Percentiles rank a stretch among this genome's conserved stretches.
phyloP scores from a whole-genome alignment of 1,140 invertebrate species.

The Argopecten irradians region DNA sequence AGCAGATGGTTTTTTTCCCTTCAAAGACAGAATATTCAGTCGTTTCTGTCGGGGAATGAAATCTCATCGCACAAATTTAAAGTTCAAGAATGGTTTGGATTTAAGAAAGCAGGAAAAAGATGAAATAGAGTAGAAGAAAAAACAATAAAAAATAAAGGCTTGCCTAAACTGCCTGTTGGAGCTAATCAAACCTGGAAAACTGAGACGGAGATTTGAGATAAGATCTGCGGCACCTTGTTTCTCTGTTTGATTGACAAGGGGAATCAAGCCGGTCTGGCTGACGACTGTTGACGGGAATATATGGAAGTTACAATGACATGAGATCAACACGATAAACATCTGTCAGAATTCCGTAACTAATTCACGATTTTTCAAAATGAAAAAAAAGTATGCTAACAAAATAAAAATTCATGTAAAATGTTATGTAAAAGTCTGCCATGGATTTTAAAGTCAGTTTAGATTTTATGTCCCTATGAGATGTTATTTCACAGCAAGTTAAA shows the following conservation, averaged over 20 bases:
- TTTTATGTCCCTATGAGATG: neutral
- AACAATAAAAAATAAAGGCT: neutral
- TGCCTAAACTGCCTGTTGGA: neutral
- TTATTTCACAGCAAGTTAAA: neutral
- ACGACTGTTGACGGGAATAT: neutral
- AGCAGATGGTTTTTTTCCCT: neutral
- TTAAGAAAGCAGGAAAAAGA: neutral
- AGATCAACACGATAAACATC: conserved; percentile 9
- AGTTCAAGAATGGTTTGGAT: neutral
- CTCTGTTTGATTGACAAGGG: neutral
- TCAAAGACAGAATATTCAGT: neutral
- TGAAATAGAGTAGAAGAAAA: neutral
- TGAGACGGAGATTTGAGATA: conserved; percentile 16
- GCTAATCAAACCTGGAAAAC: conserved; percentile 9
- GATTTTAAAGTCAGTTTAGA: neutral
- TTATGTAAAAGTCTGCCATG: neutral
- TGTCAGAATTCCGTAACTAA: neutral
- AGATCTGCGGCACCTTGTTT: neutral
- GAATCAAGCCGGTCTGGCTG: neutral
- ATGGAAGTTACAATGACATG: conserved; percentile 2
- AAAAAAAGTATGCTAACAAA: neutral
- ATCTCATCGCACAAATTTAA: neutral
- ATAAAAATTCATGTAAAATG: neutral
- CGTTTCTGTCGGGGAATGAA: neutral
- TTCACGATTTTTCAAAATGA: neutral